Evolutionary conservation across 2,888 invertebrate genomes (phyloP).

Genomic region (Drosophila limbata): DNA sequence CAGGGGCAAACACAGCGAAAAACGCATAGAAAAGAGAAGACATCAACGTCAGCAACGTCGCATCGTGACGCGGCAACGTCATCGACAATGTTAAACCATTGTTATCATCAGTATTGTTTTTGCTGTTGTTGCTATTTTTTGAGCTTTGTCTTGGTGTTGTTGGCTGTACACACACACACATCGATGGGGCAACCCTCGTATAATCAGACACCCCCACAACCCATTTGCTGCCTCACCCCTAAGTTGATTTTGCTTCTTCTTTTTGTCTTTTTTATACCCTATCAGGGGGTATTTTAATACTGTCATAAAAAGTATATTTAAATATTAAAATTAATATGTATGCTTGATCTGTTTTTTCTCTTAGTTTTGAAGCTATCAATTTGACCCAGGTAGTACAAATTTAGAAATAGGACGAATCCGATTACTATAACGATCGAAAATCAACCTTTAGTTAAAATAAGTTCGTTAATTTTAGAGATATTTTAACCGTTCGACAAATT

Average conservation of each 20-base stretch:
- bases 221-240: slow-evolving; percentile 34
- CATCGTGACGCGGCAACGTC: slow-evolving; percentile 47
- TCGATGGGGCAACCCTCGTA: slow-evolving; percentile 47
- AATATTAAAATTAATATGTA: too few relatives aligned
- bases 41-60: slow-evolving; percentile 69
- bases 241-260: slow-evolving; percentile 34
- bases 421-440: too few relatives aligned
- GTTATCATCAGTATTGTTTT: slow-evolving; percentile 36
- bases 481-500: too few relatives aligned
- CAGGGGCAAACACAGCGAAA: slow-evolving; percentile 46
- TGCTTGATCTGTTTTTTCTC: too few relatives aligned
- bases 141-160: slow-evolving; percentile 44
- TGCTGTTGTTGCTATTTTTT: slow-evolving; percentile 40
- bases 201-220: slow-evolving; percentile 30
- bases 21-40: slow-evolving; percentile 53
- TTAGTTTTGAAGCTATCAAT: neutral
- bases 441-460: too few relatives aligned
- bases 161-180: slow-evolving; percentile 40
- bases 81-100: slow-evolving; percentile 44
- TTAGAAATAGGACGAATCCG: too few relatives aligned
- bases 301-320: neutral
- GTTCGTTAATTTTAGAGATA: too few relatives aligned
- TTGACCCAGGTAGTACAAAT: too few relatives aligned
- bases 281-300: neutral
- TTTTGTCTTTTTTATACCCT: slow-evolving; percentile 9